A percentile compares a stretch with the other conserved stretches of the same genome.
Conservation (phyloP, 2,113 vertebrate species). For the Macquaria australasica region DNA sequence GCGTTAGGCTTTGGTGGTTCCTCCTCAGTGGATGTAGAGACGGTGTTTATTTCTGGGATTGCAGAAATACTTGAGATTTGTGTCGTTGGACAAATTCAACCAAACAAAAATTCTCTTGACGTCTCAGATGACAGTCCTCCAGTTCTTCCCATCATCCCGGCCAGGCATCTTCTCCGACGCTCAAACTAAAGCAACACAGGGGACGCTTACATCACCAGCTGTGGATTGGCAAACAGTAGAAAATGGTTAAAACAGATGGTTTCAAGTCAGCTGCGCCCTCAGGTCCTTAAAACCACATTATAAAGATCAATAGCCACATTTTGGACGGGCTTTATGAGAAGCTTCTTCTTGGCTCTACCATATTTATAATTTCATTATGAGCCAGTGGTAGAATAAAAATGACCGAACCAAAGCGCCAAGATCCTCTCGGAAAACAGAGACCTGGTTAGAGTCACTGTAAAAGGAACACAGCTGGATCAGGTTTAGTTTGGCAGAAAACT, state of each 20-base stretch:
- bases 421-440: conserved; percentile 21
- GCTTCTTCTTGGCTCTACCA: conserved; percentile 15
- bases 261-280: background rate
- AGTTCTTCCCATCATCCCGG: background rate
- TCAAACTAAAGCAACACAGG: background rate
- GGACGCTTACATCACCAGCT: conserved; percentile 11
- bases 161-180: background rate
- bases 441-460: conserved; percentile 1
- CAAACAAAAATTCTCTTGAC: background rate
- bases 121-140: background rate
- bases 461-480: conserved; percentile 35
- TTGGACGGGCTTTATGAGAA: conserved; percentile 3
- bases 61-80: background rate
- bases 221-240: background rate
- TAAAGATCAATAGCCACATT: conserved; percentile 6
- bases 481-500: conserved; percentile 10
- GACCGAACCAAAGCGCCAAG: background rate
- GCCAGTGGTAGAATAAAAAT: conserved; percentile 7
- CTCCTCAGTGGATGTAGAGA: background rate
- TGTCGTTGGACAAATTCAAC: background rate
- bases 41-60: background rate
- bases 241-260: conserved; percentile 44
- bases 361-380: background rate
- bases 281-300: conserved; percentile 17
- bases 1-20: background rate